Conservation (phyloP, 2,113 vertebrate genomes). For the Syngnathus scovelli region DNA sequence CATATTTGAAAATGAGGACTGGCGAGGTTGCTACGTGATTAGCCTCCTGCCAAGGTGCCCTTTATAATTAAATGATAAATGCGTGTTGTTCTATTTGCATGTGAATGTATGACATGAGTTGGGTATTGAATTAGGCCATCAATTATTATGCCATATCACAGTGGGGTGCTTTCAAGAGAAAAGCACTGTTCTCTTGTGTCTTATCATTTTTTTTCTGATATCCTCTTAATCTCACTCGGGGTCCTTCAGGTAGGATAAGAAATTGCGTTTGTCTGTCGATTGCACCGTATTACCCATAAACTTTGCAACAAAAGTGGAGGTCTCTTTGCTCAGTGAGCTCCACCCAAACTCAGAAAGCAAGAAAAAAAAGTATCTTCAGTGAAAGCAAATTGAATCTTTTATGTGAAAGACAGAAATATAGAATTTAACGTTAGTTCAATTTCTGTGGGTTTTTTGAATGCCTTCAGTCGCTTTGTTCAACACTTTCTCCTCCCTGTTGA, state of each 20-base stretch:
- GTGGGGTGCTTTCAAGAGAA: background rate
- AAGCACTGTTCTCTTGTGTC: background rate
- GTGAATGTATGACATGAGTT: background rate
- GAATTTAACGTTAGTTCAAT: background rate
- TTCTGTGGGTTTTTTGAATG: background rate
- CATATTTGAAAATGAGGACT: background rate
- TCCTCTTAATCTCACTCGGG: slow-evolving; percentile 17
- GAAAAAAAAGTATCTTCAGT: slow-evolving; percentile 24
- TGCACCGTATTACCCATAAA: slow-evolving; percentile 58
- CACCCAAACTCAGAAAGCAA: slow-evolving; percentile 42
- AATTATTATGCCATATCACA: too few species aligned
- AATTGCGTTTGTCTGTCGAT: slow-evolving; percentile 64
- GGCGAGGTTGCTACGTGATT: too few species aligned
- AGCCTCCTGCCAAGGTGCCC: background rate
- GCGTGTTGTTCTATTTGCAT: background rate
- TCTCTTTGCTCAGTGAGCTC: slow-evolving; percentile 51
- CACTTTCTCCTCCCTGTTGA: background rate
- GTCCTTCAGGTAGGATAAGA: slow-evolving; percentile 36
- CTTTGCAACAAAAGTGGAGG: slow-evolving; percentile 56
- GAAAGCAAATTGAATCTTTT: background rate
- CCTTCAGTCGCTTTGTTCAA: background rate
- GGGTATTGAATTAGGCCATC: background rate
- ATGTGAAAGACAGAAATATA: background rate
- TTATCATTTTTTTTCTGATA: slow-evolving; percentile 3
- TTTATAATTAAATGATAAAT: background rate